Evolutionary conservation across 2,113 vertebrate species (phyloP).

Genomic region (Herpetotheres cachinnans): DNA sequence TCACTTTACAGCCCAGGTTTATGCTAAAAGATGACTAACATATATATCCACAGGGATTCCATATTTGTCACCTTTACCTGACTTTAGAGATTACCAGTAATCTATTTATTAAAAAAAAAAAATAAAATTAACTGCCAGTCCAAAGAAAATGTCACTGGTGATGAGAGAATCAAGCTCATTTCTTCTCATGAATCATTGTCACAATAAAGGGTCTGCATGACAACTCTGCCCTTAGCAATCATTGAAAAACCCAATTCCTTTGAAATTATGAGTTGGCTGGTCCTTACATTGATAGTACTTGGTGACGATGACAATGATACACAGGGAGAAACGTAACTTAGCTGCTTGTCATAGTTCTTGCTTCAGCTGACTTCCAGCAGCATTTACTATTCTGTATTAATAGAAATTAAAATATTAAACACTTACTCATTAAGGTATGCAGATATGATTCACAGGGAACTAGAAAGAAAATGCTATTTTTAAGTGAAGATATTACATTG

Average conservation of each 20-base stretch:
- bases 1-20: not conserved
- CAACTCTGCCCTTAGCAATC: constrained; percentile 50
- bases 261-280: constrained; percentile 28
- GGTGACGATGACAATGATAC: not conserved
- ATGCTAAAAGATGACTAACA: not conserved
- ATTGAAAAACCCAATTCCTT: constrained; percentile 3
- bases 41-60: not conserved
- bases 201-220: constrained; percentile 24
- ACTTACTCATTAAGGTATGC: constrained; percentile 48
- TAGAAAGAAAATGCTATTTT: constrained; percentile 26
- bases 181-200: constrained; percentile 46
- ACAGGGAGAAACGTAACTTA: not conserved
- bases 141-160: constrained; percentile 41
- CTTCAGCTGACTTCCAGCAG: constrained; percentile 22
- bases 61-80: not conserved
- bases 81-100: not conserved
- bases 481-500: not conserved
- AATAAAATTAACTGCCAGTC: not conserved
- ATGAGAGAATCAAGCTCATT: constrained; percentile 34
- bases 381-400: constrained; percentile 43
- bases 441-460: constrained; percentile 3
- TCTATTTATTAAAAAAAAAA: constrained; percentile 13
- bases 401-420: constrained; percentile 62
- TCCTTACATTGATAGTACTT: not conserved
- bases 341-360: not conserved